Conservation (phyloP, 2,888 invertebrate genomes). For the Drosophila atripex region DNA sequence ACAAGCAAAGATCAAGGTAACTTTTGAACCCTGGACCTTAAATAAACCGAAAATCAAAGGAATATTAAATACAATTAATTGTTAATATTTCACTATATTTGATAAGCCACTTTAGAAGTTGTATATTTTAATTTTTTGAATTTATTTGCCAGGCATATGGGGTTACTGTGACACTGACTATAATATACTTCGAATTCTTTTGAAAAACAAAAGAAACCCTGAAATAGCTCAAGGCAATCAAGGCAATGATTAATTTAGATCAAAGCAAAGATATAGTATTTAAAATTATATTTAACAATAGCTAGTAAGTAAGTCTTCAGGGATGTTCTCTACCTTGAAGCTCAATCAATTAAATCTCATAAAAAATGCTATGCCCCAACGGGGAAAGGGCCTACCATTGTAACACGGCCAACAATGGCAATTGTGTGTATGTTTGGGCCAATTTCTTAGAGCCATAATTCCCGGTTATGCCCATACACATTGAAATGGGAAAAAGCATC, state of each 20-base stretch:
- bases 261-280: not conserved
- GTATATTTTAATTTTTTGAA: not conserved
- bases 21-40: constrained; percentile 26
- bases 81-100: not conserved
- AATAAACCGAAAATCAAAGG: not conserved
- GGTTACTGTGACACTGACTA: not conserved
- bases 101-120: not conserved
- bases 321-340: constrained; percentile 5
- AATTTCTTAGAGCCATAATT: constrained; percentile 54
- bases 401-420: constrained; percentile 26
- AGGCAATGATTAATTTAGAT: constrained; percentile 2
- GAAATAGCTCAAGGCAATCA: constrained; percentile 1
- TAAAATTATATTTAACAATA: not conserved
- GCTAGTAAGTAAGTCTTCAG: not conserved
- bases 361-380: constrained; percentile 20
- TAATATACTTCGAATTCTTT: not conserved
- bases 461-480: constrained; percentile 63
- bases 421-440: constrained; percentile 26
- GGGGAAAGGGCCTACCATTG: constrained; percentile 12
- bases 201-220: constrained; percentile 2
- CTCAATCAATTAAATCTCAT: constrained; percentile 36
- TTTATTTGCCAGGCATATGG: not conserved
- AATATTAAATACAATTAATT: too few species aligned
- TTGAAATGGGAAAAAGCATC: constrained; percentile 54
- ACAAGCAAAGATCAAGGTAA: constrained; percentile 30